Conservation (phyloP, 2,797 vertebrate genomes). For the Denticeps clupeoides region DNA sequence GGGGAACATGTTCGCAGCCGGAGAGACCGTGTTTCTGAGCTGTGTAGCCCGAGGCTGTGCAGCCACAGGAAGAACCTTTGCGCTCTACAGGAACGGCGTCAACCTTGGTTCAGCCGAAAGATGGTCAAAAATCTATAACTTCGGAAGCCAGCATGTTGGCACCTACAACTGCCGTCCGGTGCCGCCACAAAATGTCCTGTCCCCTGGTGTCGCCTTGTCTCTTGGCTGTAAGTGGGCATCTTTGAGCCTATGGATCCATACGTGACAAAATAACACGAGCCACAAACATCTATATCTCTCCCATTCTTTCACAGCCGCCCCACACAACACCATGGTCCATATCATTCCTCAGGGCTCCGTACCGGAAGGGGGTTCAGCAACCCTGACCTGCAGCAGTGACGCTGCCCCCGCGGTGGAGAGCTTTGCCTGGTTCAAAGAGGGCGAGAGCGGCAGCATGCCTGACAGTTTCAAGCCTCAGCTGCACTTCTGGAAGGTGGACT, state of each 20-base stretch:
- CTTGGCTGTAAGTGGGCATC: conserved; percentile 63
- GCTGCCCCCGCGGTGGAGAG: conserved; percentile 61
- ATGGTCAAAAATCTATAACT: conserved; percentile 55
- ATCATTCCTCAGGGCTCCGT: conserved; percentile 38
- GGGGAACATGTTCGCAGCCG: conserved; percentile 53
- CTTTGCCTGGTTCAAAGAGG: conserved; percentile 66
- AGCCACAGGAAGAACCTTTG: conserved; percentile 49
- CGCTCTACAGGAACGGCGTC: conserved; percentile 56
- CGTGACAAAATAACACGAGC: not conserved
- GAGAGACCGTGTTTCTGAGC: conserved; percentile 59
- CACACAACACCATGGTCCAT: conserved; percentile 47
- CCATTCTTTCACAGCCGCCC: conserved; percentile 39
- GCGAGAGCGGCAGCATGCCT: conserved; percentile 58
- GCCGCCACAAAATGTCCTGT: conserved; percentile 60
- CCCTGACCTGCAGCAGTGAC: conserved; percentile 56
- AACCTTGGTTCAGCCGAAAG: conserved; percentile 56
- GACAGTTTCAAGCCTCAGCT: conserved; percentile 61
- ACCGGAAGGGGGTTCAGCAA: conserved; percentile 47
- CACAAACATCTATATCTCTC: not conserved
- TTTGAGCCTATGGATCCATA: too few relatives aligned
- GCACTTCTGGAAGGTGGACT: conserved; percentile 42
- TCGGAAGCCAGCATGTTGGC: conserved; percentile 50
- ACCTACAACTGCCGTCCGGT: conserved; percentile 58
- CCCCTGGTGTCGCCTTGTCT: conserved; percentile 41
- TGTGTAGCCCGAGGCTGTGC: conserved; percentile 61